Percentiles rank a stretch among this genome's conserved stretches.
phyloP scores from a whole-genome alignment of 2,113 vertebrate genomes.

The Equus przewalskii region DNA sequence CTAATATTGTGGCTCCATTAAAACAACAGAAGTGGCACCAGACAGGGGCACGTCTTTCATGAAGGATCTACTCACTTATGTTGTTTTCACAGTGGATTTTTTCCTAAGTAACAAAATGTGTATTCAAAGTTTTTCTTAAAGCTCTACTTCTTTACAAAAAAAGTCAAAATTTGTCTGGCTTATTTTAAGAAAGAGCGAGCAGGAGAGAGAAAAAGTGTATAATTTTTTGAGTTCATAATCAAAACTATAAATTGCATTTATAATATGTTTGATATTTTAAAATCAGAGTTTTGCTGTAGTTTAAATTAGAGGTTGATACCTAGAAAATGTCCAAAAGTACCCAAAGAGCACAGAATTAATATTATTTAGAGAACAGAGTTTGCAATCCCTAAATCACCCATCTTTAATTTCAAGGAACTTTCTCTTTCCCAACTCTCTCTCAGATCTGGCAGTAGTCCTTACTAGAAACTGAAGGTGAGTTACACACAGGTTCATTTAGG shows the following conservation, averaged over 20 bases:
- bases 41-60: background rate
- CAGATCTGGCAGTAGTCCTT: background rate
- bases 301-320: background rate
- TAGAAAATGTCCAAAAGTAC: background rate
- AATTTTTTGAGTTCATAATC: conserved; percentile 47
- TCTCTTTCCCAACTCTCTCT: background rate
- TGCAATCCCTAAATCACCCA: background rate
- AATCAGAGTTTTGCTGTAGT: background rate
- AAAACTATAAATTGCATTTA: conserved; percentile 69
- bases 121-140: background rate
- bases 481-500: background rate
- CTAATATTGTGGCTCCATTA: background rate
- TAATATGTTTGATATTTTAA: background rate
- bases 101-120: conserved; percentile 67
- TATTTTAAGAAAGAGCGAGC: background rate
- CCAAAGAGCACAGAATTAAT: background rate
- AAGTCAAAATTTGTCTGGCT: conserved; percentile 60
- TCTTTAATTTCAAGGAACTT: background rate
- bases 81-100: conserved; percentile 37
- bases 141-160: background rate
- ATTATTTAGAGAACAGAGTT: background rate
- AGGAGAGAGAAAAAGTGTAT: background rate
- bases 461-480: background rate
- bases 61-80: background rate
- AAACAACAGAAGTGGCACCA: background rate